Evolutionary conservation across 2,888 invertebrate species (phyloP).

Genomic region (Orgyia antiqua): DNA sequence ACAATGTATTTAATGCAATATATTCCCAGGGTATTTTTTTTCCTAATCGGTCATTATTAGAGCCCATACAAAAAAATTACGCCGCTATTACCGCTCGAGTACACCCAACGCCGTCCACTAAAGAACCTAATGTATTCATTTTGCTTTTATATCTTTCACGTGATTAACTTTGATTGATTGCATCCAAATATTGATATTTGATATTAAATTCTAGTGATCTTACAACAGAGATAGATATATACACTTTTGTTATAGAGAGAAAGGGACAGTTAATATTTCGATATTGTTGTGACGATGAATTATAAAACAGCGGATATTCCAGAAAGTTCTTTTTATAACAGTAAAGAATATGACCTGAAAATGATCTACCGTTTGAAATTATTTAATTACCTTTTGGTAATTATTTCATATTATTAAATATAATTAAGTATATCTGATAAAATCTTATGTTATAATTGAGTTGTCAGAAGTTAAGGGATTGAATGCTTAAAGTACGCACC

Average conservation of each 20-base stretch:
- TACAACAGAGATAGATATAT: conserved; percentile 34
- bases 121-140: conserved; percentile 71
- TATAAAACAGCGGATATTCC: conserved; percentile 44
- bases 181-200: conserved; percentile 74
- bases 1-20: conserved; percentile 56
- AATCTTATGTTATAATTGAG: too few species aligned
- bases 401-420: too few species aligned
- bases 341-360: too few species aligned
- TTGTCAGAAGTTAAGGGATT: too few species aligned
- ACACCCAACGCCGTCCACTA: conserved; percentile 54
- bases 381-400: too few species aligned
- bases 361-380: too few species aligned
- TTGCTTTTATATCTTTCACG: conserved; percentile 74
- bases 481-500: too few species aligned
- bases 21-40: conserved; percentile 52
- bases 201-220: conserved; percentile 51
- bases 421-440: too few species aligned
- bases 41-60: conserved; percentile 67
- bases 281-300: conserved; percentile 40
- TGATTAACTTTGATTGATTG: conserved; percentile 77
- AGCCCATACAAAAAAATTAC: conserved; percentile 47
- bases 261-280: conserved; percentile 25
- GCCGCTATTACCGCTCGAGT: conserved; percentile 46
- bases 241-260: conserved; percentile 17
- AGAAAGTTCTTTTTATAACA: conserved; percentile 31